phyloP scores from a whole-genome alignment of 2,113 vertebrate species.

The Trematomus loennbergii region DNA sequence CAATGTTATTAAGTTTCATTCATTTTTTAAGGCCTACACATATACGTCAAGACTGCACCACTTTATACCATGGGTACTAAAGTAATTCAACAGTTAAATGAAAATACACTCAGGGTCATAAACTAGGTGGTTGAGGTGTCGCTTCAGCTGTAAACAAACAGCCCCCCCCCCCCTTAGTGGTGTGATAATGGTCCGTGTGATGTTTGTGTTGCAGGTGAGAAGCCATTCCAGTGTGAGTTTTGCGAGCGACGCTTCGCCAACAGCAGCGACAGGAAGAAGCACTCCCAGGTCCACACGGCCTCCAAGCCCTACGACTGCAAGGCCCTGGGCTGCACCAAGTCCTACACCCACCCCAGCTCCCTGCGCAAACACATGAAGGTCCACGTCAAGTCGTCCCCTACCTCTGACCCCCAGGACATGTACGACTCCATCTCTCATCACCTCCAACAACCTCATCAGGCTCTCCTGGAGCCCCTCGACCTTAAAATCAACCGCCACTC shows the following conservation, averaged over 20 bases:
- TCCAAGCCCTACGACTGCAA: constrained; percentile 98
- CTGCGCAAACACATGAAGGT: constrained; percentile 97
- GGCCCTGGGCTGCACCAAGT: constrained; percentile 95
- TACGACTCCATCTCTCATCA: constrained; percentile 68
- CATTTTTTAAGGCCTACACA: neutral
- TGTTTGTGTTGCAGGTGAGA: constrained; percentile 90
- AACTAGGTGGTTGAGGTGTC: neutral
- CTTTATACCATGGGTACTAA: too few relatives aligned
- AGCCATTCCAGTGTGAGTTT: constrained; percentile 97
- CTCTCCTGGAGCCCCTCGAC: constrained; percentile 74
- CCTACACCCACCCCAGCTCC: constrained; percentile 97
- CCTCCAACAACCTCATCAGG: constrained; percentile 62
- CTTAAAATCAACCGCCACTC: constrained; percentile 77
- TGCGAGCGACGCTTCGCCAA: constrained; percentile 98
- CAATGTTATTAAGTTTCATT: neutral
- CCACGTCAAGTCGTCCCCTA: constrained; percentile 93
- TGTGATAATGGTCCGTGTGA: neutral
- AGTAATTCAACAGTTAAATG: too few relatives aligned
- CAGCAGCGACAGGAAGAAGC: constrained; percentile 97
- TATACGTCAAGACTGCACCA: too few relatives aligned
- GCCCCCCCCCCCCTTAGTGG: too few relatives aligned
- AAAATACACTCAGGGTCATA: neutral
- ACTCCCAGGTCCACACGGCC: constrained; percentile 95
- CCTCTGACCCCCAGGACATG: constrained; percentile 82
- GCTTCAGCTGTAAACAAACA: neutral